These are phyloP conservation scores for Cerastis leucographa DNA, from an alignment of 2,888 invertebrate genomes.

Conservation along the genomic window DNA sequence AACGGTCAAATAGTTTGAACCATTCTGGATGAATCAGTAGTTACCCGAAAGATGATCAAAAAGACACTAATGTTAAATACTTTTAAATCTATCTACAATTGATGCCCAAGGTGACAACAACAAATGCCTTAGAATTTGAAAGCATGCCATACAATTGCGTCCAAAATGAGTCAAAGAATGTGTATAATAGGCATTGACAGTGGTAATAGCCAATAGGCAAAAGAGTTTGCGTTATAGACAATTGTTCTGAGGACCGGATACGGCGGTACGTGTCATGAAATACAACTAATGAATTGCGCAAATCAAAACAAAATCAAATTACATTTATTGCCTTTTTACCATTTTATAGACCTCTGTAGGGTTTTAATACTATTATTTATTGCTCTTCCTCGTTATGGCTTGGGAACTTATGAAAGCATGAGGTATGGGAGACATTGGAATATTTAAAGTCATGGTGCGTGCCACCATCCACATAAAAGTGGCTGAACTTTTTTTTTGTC, in stretches of 20 bases:
- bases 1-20: neutral
- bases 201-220: constrained; percentile 28
- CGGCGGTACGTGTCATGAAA: constrained; percentile 57
- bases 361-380: constrained; percentile 32
- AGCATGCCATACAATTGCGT: constrained; percentile 44
- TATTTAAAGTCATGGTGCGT: neutral
- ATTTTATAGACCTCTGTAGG: constrained; percentile 27
- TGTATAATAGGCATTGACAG: constrained; percentile 38
- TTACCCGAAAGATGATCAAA: neutral
- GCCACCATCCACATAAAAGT: neutral
- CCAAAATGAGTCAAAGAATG: constrained; percentile 59
- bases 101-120: constrained; percentile 34
- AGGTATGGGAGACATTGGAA: neutral
- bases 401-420: constrained; percentile 22
- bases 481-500: neutral
- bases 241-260: constrained; percentile 59
- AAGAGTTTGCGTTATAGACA: constrained; percentile 42
- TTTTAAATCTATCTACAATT: neutral
- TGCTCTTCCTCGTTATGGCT: constrained; percentile 28
- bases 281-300: constrained; percentile 55
- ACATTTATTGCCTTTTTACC: constrained; percentile 51
- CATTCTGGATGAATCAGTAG: neutral
- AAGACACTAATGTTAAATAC: neutral
- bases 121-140: constrained; percentile 51
- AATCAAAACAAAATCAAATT: constrained; percentile 63